A percentile compares a stretch with the other conserved stretches of the same genome.
These are phyloP conservation scores for Lasioglossum albipes DNA, from an alignment of 1,140 invertebrate species.

Conservation along the genomic window DNA sequence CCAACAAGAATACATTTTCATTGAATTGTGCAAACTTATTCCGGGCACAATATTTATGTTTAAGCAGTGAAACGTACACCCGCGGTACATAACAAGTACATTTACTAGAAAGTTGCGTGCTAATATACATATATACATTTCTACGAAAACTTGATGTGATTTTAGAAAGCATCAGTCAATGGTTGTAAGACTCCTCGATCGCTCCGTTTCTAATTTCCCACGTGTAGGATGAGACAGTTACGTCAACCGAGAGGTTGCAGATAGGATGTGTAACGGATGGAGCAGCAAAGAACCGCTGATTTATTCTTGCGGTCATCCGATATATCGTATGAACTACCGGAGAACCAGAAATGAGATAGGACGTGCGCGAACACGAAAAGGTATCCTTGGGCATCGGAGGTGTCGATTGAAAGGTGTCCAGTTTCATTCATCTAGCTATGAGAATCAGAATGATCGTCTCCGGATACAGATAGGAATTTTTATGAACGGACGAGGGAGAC, in stretches of 20 bases:
- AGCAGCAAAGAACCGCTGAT: constrained; percentile 6
- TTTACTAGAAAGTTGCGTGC: too few relatives aligned
- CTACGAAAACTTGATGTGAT: too few relatives aligned
- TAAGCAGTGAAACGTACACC: too few relatives aligned
- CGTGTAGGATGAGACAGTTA: constrained; percentile 35
- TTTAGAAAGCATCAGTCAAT: too few relatives aligned
- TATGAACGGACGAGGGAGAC: constrained; percentile 6
- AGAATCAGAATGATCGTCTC: constrained; percentile 28
- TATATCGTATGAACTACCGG: constrained; percentile 46
- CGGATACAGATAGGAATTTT: constrained; percentile 16
- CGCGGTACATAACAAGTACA: too few relatives aligned
- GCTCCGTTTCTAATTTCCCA: constrained; percentile 22
- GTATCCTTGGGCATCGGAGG: constrained; percentile 31
- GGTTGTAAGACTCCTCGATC: not conserved
- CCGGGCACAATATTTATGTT: too few relatives aligned
- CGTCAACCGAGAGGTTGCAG: constrained; percentile 5
- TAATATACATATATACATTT: too few relatives aligned
- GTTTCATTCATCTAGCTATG: constrained; percentile 45
- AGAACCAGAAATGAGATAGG: constrained; percentile 39
- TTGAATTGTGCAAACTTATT: too few relatives aligned
- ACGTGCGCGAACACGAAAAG: constrained; percentile 28
- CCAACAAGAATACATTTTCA: too few relatives aligned
- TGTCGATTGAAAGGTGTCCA: constrained; percentile 48
- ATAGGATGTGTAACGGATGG: constrained; percentile 25
- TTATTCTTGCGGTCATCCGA: constrained; percentile 48